Evolutionary conservation across 2,113 vertebrate genomes (phyloP).

Genomic region (Panthera tigris): DNA sequence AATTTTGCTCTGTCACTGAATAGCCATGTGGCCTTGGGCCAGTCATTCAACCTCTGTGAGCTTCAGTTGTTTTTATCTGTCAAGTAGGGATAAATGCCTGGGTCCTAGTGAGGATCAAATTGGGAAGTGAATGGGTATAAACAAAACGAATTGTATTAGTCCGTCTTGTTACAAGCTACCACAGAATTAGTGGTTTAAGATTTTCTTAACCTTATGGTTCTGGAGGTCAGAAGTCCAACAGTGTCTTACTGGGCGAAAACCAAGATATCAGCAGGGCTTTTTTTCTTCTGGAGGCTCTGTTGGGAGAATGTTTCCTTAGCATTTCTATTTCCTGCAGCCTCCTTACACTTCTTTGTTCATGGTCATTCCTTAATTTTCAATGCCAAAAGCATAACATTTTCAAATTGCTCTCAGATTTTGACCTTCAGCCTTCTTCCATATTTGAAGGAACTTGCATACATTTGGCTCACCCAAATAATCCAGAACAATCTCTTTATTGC

Average conservation of each 20-base stretch:
- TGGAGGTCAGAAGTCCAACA: neutral
- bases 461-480: neutral
- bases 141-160: neutral
- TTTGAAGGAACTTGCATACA: neutral
- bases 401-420: neutral
- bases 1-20: neutral
- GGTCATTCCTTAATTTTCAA: neutral
- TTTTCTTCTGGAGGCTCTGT: neutral
- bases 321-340: neutral
- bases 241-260: neutral
- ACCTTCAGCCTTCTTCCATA: neutral
- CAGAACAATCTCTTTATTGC: neutral
- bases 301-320: neutral
- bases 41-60: neutral
- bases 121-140: neutral
- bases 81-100: neutral
- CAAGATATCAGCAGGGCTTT: neutral
- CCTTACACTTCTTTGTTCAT: neutral
- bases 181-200: neutral
- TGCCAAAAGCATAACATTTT: neutral
- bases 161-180: neutral
- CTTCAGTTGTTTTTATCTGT: neutral
- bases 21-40: neutral
- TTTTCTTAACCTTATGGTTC: neutral
- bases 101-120: neutral